Conservation (phyloP, 2,113 vertebrate genomes). For the Tragelaphus strepsiceros region DNA sequence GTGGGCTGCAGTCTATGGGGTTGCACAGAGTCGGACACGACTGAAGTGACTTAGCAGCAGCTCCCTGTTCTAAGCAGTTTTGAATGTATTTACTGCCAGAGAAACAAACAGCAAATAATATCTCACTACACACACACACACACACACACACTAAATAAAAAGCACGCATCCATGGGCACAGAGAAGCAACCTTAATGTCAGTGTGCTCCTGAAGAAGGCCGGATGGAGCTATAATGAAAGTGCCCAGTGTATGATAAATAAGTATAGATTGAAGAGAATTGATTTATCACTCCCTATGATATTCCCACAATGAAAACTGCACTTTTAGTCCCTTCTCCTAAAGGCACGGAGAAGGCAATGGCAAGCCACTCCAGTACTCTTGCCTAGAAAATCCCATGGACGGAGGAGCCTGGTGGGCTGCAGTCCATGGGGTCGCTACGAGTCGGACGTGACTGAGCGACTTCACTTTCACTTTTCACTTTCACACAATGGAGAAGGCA, state of each 20-base stretch:
- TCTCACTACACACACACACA: neutral
- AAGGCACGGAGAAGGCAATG: neutral
- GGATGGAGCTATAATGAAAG: neutral
- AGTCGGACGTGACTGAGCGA: too few relatives aligned
- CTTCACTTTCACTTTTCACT: too few relatives aligned
- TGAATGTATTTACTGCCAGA: neutral
- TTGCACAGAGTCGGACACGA: too few relatives aligned
- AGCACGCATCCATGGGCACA: neutral
- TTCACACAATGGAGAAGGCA: too few relatives aligned
- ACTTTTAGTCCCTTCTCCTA: neutral
- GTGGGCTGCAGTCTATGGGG: too few relatives aligned
- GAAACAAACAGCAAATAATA: neutral
- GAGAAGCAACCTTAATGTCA: neutral
- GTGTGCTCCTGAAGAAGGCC: neutral
- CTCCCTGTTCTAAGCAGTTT: neutral
- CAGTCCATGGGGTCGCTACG: too few relatives aligned
- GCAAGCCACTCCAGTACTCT: too few relatives aligned
- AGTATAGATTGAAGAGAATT: neutral
- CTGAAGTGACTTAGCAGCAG: too few relatives aligned
- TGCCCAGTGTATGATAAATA: rapidly evolving
- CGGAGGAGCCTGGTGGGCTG: too few relatives aligned
- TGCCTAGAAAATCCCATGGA: too few relatives aligned
- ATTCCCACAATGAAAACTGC: neutral
- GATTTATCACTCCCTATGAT: neutral
- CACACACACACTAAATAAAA: neutral